Conservation (phyloP, 2,888 invertebrate species). For the Elmis aenea region DNA sequence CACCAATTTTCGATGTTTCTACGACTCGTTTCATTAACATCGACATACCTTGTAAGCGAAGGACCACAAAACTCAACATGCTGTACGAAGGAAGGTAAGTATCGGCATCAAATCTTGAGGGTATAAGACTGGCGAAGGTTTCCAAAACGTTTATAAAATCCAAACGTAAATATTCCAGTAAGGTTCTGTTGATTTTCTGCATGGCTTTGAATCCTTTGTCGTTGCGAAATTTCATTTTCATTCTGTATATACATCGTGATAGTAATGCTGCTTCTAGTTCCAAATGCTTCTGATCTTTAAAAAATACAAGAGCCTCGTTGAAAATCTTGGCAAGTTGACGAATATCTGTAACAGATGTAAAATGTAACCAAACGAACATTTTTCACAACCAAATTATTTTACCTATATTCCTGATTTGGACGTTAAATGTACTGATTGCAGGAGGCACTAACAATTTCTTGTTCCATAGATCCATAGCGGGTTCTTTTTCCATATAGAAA, state of each 20-base stretch:
- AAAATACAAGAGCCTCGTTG: constrained; percentile 28
- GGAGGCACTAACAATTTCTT: constrained; percentile 20
- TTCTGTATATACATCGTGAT: constrained; percentile 45
- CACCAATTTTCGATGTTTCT: constrained; percentile 39
- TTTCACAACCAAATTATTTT: constrained; percentile 1
- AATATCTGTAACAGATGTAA: constrained; percentile 20
- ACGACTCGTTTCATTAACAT: constrained; percentile 46
- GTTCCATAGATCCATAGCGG: constrained; percentile 25
- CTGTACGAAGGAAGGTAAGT: constrained; percentile 46
- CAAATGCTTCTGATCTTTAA: constrained; percentile 34
- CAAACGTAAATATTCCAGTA: constrained; percentile 44
- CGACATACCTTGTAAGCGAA: constrained; percentile 47
- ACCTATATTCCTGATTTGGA: constrained; percentile 7
- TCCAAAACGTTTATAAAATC: constrained; percentile 35
- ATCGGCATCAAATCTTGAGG: constrained; percentile 14
- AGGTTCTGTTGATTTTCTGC: constrained; percentile 46
- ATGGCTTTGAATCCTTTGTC: constrained; percentile 50
- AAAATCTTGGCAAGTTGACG: constrained; percentile 15
- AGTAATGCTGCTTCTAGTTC: constrained; percentile 45
- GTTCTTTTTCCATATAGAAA: too few relatives aligned
- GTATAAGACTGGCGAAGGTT: constrained; percentile 24
- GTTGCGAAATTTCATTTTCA: constrained; percentile 49
- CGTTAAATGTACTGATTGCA: constrained; percentile 19
- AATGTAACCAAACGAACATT: constrained; percentile 4
- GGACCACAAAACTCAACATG: constrained; percentile 47